Evolutionary conservation across 2,797 vertebrate species (phyloP).

Genomic region (Alcedo atthis): DNA sequence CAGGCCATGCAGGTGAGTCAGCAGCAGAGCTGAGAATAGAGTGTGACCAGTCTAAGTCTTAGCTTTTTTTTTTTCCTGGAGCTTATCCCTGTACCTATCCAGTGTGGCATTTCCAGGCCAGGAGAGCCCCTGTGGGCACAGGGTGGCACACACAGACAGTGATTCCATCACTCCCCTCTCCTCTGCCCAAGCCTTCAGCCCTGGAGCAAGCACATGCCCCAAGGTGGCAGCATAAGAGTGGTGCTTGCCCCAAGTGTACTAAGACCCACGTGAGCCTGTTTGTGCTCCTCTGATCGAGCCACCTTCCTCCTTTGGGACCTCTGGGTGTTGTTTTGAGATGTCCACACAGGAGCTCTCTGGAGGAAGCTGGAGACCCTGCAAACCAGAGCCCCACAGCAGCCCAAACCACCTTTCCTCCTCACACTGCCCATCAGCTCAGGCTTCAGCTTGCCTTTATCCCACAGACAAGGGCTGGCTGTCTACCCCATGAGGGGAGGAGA

Average conservation of each 20-base stretch:
- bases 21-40: slow-evolving; percentile 45
- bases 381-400: neutral
- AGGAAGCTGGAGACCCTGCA: fast-evolving
- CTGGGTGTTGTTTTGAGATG: neutral
- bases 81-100: neutral
- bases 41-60: neutral
- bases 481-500: neutral
- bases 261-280: fast-evolving
- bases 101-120: neutral
- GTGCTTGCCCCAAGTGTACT: neutral
- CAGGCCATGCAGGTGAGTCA: slow-evolving; percentile 53
- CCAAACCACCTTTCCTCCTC: neutral
- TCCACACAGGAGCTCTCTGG: neutral
- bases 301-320: neutral
- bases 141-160: neutral
- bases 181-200: neutral
- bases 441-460: neutral
- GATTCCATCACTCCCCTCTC: neutral
- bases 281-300: neutral
- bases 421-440: neutral
- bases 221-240: fast-evolving
- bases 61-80: neutral
- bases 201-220: neutral
- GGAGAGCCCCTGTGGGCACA: neutral
- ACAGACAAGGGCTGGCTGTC: neutral